These are phyloP conservation scores for Aplysia californica DNA, from an alignment of 1,140 invertebrate genomes.

Conservation along the genomic window DNA sequence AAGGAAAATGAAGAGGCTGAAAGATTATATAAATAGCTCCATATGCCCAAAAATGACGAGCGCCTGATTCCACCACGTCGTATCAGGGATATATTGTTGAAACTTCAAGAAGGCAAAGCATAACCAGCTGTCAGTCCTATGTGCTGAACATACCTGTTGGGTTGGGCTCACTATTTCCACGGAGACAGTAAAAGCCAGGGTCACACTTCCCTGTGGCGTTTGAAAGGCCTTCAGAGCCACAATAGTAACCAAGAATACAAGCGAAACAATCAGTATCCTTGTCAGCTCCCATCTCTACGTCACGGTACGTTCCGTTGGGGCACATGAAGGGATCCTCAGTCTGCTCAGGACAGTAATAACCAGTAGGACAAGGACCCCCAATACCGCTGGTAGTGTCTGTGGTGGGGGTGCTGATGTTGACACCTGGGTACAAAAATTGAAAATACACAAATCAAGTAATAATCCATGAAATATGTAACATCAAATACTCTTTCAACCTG, in stretches of 20 bases:
- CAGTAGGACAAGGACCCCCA: slow-evolving; percentile 60
- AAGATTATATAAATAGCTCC: too few relatives aligned
- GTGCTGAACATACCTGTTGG: slow-evolving; percentile 58
- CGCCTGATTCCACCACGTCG: too few relatives aligned
- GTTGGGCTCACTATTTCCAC: slow-evolving; percentile 50
- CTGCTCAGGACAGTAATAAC: slow-evolving; percentile 54
- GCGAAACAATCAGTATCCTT: slow-evolving; percentile 44
- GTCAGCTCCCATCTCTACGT: slow-evolving; percentile 35
- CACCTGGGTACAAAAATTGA: too few relatives aligned
- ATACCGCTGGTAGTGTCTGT: slow-evolving; percentile 50
- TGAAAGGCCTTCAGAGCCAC: slow-evolving; percentile 46
- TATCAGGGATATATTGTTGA: too few relatives aligned
- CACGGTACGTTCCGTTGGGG: slow-evolving; percentile 58
- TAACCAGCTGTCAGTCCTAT: too few relatives aligned
- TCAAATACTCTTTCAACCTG: too few relatives aligned
- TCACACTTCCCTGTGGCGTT: slow-evolving; percentile 51
- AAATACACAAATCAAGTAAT: too few relatives aligned
- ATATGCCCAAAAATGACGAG: too few relatives aligned
- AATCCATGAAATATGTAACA: too few relatives aligned
- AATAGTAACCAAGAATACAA: slow-evolving; percentile 59
- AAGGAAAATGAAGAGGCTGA: too few relatives aligned
- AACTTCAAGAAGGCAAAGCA: too few relatives aligned
- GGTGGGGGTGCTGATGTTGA: too few relatives aligned
- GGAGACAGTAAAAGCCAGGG: slow-evolving; percentile 57
- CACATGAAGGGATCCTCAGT: slow-evolving; percentile 58